Evolutionary conservation across 2,113 vertebrate genomes (phyloP).

Genomic region (Columba livia): DNA sequence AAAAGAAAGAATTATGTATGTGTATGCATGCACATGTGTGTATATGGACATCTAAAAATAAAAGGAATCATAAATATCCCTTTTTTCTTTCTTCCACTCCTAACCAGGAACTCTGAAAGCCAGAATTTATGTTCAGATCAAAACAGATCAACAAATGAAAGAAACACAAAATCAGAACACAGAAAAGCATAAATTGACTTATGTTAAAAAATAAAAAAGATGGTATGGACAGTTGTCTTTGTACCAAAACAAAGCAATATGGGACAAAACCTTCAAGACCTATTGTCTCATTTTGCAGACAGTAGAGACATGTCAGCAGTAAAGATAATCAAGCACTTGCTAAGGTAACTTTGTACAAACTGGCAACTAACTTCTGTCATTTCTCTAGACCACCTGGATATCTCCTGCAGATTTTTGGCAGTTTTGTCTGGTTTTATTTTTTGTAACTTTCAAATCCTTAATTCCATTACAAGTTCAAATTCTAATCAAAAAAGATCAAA

Average conservation of each 20-base stretch:
- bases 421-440: neutral
- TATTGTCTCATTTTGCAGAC: neutral
- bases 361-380: neutral
- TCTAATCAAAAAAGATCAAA: neutral
- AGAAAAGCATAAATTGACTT: neutral
- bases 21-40: fast-evolving
- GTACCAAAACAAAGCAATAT: neutral
- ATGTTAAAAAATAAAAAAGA: neutral
- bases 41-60: neutral
- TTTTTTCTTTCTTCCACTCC: neutral
- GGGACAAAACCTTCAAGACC: neutral
- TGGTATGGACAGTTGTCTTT: neutral
- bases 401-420: neutral
- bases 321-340: neutral
- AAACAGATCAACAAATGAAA: constrained; percentile 18
- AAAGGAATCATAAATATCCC: fast-evolving
- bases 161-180: constrained; percentile 15
- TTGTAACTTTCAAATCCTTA: neutral
- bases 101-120: neutral
- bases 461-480: neutral
- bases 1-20: neutral
- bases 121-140: neutral
- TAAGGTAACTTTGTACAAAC: neutral
- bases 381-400: neutral
- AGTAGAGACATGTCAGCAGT: neutral